Evolutionary conservation across 2,113 vertebrate species (phyloP).

Genomic region (Stegastes partitus): DNA sequence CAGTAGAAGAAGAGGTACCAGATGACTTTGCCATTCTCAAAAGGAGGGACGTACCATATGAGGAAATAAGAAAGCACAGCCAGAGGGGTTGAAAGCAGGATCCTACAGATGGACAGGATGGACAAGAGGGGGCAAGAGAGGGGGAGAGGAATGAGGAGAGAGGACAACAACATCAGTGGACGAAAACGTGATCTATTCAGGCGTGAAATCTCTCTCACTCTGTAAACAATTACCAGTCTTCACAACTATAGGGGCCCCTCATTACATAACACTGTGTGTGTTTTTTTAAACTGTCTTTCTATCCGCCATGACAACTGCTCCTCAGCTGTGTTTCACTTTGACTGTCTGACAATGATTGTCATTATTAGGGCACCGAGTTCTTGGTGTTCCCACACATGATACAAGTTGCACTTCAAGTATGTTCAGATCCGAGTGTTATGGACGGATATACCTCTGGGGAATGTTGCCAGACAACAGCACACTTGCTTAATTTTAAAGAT

Average conservation of each 20-base stretch:
- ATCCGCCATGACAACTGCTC: slow-evolving; percentile 3
- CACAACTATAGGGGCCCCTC: slow-evolving; percentile 6
- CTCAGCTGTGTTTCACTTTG: neutral
- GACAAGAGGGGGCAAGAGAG: neutral
- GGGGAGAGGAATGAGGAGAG: neutral
- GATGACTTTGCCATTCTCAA: slow-evolving; percentile 87
- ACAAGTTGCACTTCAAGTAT: neutral
- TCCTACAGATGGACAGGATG: slow-evolving; percentile 82
- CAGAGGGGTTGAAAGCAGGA: slow-evolving; percentile 92
- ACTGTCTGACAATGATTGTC: neutral
- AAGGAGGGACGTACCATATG: slow-evolving; percentile 94
- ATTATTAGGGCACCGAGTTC: neutral
- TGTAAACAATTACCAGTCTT: slow-evolving; percentile 26
- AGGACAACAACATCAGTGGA: slow-evolving; percentile 45
- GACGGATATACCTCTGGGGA: neutral
- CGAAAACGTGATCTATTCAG: slow-evolving; percentile 30
- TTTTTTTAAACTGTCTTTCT: neutral
- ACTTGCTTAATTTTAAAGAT: no score
- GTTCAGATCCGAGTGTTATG: neutral
- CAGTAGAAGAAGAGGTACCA: slow-evolving; percentile 99
- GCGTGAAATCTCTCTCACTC: slow-evolving; percentile 17
- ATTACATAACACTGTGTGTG: slow-evolving; percentile 22
- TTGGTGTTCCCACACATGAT: neutral
- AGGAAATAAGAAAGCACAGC: slow-evolving; percentile 93
- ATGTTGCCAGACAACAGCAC: neutral